A percentile compares a stretch with the other conserved stretches of the same genome.
Conservation (phyloP, 2,797 vertebrate species). For the Catharus ustulatus region DNA sequence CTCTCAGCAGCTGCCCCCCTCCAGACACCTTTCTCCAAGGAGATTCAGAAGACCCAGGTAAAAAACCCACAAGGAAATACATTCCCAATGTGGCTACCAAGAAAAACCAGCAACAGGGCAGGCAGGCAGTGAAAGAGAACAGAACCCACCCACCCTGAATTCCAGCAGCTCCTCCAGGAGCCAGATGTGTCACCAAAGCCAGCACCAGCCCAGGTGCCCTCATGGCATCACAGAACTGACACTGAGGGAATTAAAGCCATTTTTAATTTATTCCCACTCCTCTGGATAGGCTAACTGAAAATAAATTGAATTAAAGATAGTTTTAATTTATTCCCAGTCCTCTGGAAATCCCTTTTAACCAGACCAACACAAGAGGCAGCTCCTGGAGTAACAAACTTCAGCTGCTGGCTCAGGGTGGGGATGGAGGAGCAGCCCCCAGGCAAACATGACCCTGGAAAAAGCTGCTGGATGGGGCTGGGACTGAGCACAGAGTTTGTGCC, state of each 20-base stretch:
- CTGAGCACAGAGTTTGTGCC: neutral
- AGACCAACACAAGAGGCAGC: neutral
- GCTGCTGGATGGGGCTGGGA: neutral
- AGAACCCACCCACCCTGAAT: neutral
- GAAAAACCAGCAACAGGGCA: neutral
- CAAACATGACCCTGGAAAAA: neutral
- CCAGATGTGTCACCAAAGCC: neutral
- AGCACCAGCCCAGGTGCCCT: neutral
- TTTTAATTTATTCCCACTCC: neutral
- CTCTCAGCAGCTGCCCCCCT: neutral
- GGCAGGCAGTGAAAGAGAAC: neutral
- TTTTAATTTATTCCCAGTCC: neutral
- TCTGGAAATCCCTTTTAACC: neutral
- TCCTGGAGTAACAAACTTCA: neutral
- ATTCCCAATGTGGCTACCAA: accelerated
- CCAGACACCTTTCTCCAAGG: neutral
- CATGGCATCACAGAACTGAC: accelerated
- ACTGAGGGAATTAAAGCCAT: neutral
- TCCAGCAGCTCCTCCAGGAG: neutral
- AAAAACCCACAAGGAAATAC: neutral
- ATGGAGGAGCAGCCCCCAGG: neutral
- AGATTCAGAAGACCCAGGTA: neutral
- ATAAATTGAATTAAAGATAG: too few relatives aligned
- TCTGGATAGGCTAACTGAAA: neutral
- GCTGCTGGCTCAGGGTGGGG: neutral